A percentile compares a stretch with the other conserved stretches of the same genome.
These are phyloP conservation scores for Montipora foliosa DNA, from an alignment of 64 coral and sea anemone genomes.

Conservation along the genomic window DNA sequence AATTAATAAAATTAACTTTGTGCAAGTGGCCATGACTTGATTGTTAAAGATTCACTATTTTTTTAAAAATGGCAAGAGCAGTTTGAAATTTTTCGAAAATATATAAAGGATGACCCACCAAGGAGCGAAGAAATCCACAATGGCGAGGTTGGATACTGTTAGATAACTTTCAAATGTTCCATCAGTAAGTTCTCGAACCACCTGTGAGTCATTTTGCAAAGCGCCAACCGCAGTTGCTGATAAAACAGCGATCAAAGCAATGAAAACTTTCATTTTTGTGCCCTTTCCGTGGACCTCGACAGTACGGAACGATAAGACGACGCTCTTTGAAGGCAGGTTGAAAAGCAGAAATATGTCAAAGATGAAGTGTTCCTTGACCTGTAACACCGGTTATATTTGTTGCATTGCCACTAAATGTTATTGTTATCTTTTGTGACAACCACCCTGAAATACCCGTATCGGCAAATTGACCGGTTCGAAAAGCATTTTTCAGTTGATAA, in stretches of 20 bases:
- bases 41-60: not conserved
- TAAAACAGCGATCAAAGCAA: not conserved
- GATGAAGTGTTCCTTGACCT: constrained; percentile 6
- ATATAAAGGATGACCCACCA: constrained; percentile 1
- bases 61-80: not conserved
- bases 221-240: not conserved
- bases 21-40: not conserved
- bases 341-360: not conserved
- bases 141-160: constrained; percentile 1
- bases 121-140: constrained; percentile 32
- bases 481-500: not conserved
- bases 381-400: constrained; percentile 14
- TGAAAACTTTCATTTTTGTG: constrained; percentile 3
- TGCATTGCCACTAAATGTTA: not conserved
- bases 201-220: not conserved
- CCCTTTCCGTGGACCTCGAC: not conserved
- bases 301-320: not conserved
- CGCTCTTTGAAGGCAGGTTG: not conserved
- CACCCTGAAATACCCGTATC: constrained; percentile 28
- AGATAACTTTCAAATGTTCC: constrained; percentile 24
- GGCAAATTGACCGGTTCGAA: not conserved
- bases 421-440: not conserved
- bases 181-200: not conserved
- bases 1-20: not conserved
- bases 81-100: not conserved